phyloP scores from a whole-genome alignment of 2,888 invertebrate species.

The Ennomos erosarius region DNA sequence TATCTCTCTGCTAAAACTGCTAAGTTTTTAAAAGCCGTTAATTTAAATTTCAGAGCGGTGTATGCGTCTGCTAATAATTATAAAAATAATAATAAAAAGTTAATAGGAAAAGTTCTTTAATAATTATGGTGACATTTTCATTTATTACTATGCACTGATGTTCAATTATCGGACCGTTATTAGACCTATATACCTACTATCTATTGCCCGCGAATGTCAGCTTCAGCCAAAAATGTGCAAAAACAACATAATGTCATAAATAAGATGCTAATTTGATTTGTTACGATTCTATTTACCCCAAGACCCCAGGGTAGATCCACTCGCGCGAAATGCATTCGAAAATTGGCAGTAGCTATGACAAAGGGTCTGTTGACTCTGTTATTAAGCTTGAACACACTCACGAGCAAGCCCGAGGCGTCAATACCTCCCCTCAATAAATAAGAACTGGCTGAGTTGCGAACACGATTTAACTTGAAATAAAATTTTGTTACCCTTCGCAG shows the following conservation, averaged over 20 bases:
- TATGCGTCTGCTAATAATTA: too few species aligned
- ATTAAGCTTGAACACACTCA: constrained; percentile 60
- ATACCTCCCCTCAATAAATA: constrained; percentile 69
- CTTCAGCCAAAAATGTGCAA: neutral
- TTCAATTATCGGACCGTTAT: too few species aligned
- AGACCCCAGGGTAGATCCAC: constrained; percentile 25
- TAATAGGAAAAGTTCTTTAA: too few species aligned
- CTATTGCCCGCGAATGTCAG: too few species aligned
- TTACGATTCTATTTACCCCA: constrained; percentile 30
- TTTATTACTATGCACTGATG: too few species aligned
- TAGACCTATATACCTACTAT: too few species aligned
- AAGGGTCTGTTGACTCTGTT: constrained; percentile 67
- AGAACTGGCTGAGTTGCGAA: constrained; percentile 74
- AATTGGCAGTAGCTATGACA: constrained; percentile 67
- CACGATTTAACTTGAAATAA: constrained; percentile 83
- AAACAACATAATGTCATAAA: constrained; percentile 9
- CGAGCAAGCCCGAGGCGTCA: constrained; percentile 60
- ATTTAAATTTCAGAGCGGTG: too few species aligned
- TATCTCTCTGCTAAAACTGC: too few species aligned
- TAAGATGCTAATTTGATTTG: constrained; percentile 35
- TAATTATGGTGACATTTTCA: too few species aligned
- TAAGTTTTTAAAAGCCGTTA: too few species aligned
- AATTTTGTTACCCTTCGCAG: constrained; percentile 75
- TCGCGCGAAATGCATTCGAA: constrained; percentile 59
- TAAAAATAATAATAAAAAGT: too few species aligned